These are phyloP conservation scores for Calephelis virginiensis DNA, from an alignment of 1,140 invertebrate genomes.

Conservation along the genomic window DNA sequence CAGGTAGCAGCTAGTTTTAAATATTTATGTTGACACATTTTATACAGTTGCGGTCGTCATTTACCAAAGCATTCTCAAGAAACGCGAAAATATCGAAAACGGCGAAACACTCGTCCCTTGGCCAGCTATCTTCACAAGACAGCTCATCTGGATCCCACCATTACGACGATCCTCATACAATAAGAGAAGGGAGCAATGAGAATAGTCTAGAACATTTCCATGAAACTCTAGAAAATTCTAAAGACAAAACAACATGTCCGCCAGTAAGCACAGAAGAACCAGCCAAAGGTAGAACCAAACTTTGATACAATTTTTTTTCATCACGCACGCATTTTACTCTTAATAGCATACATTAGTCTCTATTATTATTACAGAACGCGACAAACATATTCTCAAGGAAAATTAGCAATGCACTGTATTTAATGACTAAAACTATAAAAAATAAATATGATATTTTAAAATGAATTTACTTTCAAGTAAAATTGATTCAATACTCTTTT, in stretches of 20 bases:
- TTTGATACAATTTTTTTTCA: no score
- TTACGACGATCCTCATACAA: conserved; percentile 74
- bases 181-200: conserved; percentile 76
- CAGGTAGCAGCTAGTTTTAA: no score
- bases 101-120: conserved; percentile 79
- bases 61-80: conserved; percentile 97
- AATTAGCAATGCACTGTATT: no score
- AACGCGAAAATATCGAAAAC: conserved; percentile 86
- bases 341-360: no score
- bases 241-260: conserved; percentile 58
- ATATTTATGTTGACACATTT: conserved; percentile 24
- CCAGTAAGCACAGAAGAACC: conserved; percentile 54
- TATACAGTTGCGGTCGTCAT: conserved; percentile 92
- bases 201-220: conserved; percentile 77
- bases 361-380: no score
- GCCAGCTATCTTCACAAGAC: conserved; percentile 73
- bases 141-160: conserved; percentile 70
- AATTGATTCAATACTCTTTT: no score
- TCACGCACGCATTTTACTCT: no score
- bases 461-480: no score
- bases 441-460: no score
- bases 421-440: no score
- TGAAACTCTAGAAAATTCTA: conserved; percentile 63
- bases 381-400: no score
- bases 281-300: conserved; percentile 56